phyloP scores from a whole-genome alignment of 2,888 invertebrate species.

The Leptinotarsa tumamoca region DNA sequence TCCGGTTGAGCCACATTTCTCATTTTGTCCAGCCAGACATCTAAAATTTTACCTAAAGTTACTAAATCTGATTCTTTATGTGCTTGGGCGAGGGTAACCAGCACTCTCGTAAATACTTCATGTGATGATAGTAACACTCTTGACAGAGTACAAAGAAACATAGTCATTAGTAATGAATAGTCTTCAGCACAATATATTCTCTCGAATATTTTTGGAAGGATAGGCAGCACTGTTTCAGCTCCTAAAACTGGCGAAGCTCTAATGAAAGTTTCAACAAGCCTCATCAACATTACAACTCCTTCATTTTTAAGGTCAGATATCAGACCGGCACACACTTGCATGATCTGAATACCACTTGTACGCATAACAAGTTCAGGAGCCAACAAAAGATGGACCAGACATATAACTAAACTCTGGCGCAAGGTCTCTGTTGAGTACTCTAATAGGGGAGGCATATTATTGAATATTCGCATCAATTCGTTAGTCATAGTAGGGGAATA shows the following conservation, averaged over 20 bases:
- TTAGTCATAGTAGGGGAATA: slow-evolving; percentile 76
- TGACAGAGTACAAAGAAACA: slow-evolving; percentile 82
- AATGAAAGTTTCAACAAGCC: slow-evolving; percentile 82
- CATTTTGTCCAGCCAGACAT: slow-evolving; percentile 85
- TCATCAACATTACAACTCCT: slow-evolving; percentile 78
- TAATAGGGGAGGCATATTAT: slow-evolving; percentile 80
- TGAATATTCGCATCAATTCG: slow-evolving; percentile 78
- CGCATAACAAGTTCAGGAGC: slow-evolving; percentile 83
- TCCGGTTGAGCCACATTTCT: slow-evolving; percentile 82
- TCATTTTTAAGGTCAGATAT: slow-evolving; percentile 83
- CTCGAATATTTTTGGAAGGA: slow-evolving; percentile 73
- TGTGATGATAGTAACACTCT: slow-evolving; percentile 81
- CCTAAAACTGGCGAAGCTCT: slow-evolving; percentile 80
- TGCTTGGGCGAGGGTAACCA: slow-evolving; percentile 67
- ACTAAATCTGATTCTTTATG: slow-evolving; percentile 71
- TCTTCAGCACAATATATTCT: slow-evolving; percentile 78
- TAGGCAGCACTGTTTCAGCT: slow-evolving; percentile 77
- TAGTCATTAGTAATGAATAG: slow-evolving; percentile 79
- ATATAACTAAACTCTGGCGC: slow-evolving; percentile 81
- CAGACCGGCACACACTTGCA: slow-evolving; percentile 78
- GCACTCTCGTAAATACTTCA: slow-evolving; percentile 73
- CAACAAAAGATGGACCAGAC: slow-evolving; percentile 84
- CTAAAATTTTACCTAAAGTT: slow-evolving; percentile 78
- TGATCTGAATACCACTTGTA: slow-evolving; percentile 77
- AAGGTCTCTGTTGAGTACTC: slow-evolving; percentile 87